phyloP scores from a whole-genome alignment of 1,140 invertebrate genomes.

The Sipha flava region DNA sequence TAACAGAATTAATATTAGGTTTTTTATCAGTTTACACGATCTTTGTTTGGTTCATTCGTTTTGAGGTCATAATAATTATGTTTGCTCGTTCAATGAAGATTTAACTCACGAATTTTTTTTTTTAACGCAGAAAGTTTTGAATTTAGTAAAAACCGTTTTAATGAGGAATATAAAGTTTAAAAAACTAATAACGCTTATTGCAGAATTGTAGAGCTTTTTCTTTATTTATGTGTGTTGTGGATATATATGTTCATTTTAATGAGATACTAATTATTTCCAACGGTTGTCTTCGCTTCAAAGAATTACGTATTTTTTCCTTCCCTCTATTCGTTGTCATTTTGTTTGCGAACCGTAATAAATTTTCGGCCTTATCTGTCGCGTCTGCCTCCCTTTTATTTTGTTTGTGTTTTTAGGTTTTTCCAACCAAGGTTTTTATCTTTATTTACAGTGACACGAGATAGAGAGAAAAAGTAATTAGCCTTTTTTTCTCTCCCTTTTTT shows the following conservation, averaged over 20 bases:
- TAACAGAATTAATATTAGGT: too few relatives aligned
- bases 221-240: background rate
- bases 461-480: conserved; percentile 14
- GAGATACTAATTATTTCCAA: conserved; percentile 22
- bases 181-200: background rate
- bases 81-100: too few relatives aligned
- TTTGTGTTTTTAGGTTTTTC: conserved; percentile 21
- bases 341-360: conserved; percentile 27
- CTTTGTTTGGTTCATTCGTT: too few relatives aligned
- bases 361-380: conserved; percentile 9
- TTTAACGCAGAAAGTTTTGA: too few relatives aligned
- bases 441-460: conserved; percentile 13
- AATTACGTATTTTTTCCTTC: background rate
- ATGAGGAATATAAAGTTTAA: background rate
- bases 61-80: too few relatives aligned
- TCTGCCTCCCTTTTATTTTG: background rate
- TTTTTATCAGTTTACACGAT: too few relatives aligned
- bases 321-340: conserved; percentile 6
- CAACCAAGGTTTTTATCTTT: conserved; percentile 13
- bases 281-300: background rate
- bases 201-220: background rate
- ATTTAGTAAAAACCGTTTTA: background rate
- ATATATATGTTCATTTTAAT: conserved; percentile 5
- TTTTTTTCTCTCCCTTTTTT: background rate
- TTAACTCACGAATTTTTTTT: too few relatives aligned